Evolutionary conservation across 2,888 invertebrate species (phyloP).

Genomic region (Hirtodrosophila confusa): DNA sequence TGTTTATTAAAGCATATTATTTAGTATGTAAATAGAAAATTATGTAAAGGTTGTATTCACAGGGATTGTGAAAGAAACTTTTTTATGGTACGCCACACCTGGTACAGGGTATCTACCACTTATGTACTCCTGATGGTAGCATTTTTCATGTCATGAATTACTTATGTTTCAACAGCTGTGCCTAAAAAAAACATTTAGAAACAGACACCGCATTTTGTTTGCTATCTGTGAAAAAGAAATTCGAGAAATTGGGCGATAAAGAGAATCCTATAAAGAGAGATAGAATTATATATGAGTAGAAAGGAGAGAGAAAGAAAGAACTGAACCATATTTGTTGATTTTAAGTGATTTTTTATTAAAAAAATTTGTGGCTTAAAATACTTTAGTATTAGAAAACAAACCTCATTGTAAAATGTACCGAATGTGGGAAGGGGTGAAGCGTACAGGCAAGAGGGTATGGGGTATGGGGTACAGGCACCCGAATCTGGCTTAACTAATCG

Average conservation of each 20-base stretch:
- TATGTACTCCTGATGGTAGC: too few species aligned
- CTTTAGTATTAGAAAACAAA: conserved; percentile 10
- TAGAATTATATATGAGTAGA: background rate
- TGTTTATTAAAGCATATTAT: too few species aligned
- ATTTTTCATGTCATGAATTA: background rate
- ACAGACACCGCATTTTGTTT: background rate
- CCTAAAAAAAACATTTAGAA: conserved; percentile 9
- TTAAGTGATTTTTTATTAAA: conserved; percentile 12
- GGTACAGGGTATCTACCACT: background rate
- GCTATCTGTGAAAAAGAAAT: background rate
- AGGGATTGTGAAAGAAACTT: too few species aligned
- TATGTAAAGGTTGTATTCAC: too few species aligned
- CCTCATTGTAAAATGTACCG: background rate
- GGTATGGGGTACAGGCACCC: background rate
- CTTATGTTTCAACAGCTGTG: conserved; percentile 34
- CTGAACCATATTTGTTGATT: background rate
- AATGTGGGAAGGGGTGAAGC: background rate
- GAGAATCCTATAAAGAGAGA: background rate
- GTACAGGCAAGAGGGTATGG: background rate
- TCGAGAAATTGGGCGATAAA: background rate
- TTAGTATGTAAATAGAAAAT: too few species aligned
- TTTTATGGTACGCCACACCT: too few species aligned
- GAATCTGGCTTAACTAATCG: conserved; percentile 18
- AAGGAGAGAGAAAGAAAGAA: background rate
- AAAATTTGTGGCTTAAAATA: conserved; percentile 29